Conservation (phyloP, 2,797 vertebrate genomes). For the Mus spretus region DNA sequence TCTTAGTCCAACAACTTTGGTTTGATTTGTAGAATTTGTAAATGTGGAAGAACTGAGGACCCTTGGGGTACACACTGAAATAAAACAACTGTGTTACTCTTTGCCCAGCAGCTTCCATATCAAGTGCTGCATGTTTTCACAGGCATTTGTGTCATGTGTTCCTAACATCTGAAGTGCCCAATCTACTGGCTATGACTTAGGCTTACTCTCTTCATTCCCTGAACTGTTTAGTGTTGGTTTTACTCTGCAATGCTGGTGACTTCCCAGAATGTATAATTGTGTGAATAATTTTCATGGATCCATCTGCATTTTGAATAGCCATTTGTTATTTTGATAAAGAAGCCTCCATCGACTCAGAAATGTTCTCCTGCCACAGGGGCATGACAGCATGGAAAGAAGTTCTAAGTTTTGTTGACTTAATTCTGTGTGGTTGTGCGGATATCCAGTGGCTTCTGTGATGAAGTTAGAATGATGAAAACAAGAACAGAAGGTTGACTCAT, state of each 20-base stretch:
- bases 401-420: neutral
- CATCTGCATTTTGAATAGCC: neutral
- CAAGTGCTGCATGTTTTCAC: fast-evolving
- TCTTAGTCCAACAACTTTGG: neutral
- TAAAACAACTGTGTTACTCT: neutral
- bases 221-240: neutral
- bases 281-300: neutral
- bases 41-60: neutral
- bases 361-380: neutral
- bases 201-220: neutral
- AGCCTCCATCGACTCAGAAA: neutral
- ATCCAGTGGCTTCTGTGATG: neutral
- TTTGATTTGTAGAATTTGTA: neutral
- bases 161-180: neutral
- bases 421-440: neutral
- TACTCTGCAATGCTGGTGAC: neutral
- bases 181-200: neutral
- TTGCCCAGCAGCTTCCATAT: neutral
- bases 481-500: neutral
- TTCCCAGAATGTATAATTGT: neutral
- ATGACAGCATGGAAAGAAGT: too few relatives aligned
- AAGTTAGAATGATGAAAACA: neutral
- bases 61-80: neutral
- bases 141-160: neutral
- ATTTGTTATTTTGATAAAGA: neutral